Base-by-base conservation (phyloP, 1,140 invertebrate genomes). In the Pentalonia nigronervosa region DNA sequence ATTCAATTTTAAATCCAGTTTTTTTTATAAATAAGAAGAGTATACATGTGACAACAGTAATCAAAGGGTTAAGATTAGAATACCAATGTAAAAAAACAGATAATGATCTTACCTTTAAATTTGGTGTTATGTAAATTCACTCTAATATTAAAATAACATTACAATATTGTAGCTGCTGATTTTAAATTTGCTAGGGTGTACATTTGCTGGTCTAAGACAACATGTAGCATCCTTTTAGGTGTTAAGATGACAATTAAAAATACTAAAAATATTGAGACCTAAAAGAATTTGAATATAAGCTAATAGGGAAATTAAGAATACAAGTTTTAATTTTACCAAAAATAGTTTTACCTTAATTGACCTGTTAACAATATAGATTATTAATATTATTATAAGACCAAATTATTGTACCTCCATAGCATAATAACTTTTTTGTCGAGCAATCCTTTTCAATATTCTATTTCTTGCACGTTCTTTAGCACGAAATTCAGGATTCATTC, bases 401-500 rank as follows among this genome's bases (percentile, higher is more conserved):
- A 60, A 90, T 7, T 36, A 45, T 45, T 14, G 23, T 90, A 90
- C 89, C 89, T 90, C n/a, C 3, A 17, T 0, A 34, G 48, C 17
- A 83, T 50, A 81, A 30, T 50, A 83, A 50, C 1, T 53, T 56
- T 93, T 93, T 93, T 93, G 91, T 36, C 91, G 81, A 83, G 91
- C 7, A 84, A 93, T 93, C 21, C 47, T 83, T 93, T 86, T 93
- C 34, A 93, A 93, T 84, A 84, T n/a, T 25, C 47, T 84, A 30
- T 93, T 92, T 83, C 90, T 81, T 81, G 67, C 90, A 50, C 67
- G 90, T 36, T 92, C 90, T 83, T 50, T 92, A 83, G 90, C 34
- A 83, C 90, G 90, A 7, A 84, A 93, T 84, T 93, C 81, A 53
- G 91, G 91, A 45, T 93, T 14, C 81, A 93, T 84, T 93, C 67